Base-by-base conservation (phyloP, 2,113 vertebrate species). In the Amblyornis subalaris region DNA sequence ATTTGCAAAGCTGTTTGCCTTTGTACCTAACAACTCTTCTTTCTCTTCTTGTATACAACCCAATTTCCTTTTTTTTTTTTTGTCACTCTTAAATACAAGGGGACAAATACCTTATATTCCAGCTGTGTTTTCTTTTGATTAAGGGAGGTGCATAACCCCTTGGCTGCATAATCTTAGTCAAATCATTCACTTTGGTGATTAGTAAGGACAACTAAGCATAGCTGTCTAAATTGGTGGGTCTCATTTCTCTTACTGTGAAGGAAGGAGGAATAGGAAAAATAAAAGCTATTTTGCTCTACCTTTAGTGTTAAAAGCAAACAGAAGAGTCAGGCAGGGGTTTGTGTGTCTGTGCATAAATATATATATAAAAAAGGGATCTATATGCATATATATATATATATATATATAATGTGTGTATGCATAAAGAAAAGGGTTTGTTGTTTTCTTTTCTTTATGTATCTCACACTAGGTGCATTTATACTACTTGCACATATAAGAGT, bases 151-250 rank as follows among this genome's bases (percentile, higher is more conserved):
- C 66, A 48, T 85, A 81, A 88, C 81, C 78, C 78, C 36, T 57
- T 88, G 40, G 70, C 85, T 96, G 72, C 44, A 69, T 91, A 86
- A 92, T 93, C 73, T 77, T 55, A 48, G 79, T 47, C 83, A 95
- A 94, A 85, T 93, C 75, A 77, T 53, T 95, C 69, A 77, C 51
- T 84, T 51, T 36, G 58, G 73, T 85, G 28, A 48, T 93, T 94
- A 62, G 58, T 50, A 54, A 81, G 79, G 81, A 75, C 75, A 80
- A 55, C 58, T 82, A 57, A 94, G 73, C 58, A 50, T 44, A 75
- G 36, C 51, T 26, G 28, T 78, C 51, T 36, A 47, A 76, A 87
- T 18, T 29, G n/a, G 57, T 61, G 51, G 74, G 36, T 76, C 73
- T 96, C 48, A 67, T 94, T 92, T 78, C 65, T 81, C 83, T 54